These are phyloP conservation scores for Drosophila elegans DNA, from an alignment of 1,140 invertebrate species.

Conservation along the genomic window DNA sequence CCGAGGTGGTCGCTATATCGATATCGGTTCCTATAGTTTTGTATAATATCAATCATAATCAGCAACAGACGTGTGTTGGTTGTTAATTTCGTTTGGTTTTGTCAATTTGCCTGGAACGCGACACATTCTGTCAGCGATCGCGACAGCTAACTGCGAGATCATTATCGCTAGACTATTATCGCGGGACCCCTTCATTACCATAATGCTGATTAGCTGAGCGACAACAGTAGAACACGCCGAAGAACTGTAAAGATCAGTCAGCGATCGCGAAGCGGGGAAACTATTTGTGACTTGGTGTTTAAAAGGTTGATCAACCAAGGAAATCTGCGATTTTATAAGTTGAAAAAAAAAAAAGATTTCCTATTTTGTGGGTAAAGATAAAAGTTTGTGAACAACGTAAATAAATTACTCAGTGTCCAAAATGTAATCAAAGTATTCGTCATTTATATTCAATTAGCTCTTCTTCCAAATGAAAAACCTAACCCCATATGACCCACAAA, in stretches of 20 bases:
- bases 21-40: constrained; percentile 11
- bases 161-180: constrained; percentile 63
- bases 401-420: too few species aligned
- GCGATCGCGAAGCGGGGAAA: neutral
- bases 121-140: constrained; percentile 35
- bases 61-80: constrained; percentile 39
- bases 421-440: too few species aligned
- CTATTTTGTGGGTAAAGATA: too few species aligned
- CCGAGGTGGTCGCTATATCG: constrained; percentile 18
- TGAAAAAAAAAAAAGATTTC: too few species aligned
- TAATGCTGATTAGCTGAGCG: constrained; percentile 18
- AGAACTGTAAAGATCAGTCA: constrained; percentile 18
- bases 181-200: constrained; percentile 35
- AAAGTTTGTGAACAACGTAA: too few species aligned
- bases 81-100: constrained; percentile 56
- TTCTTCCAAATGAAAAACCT: neutral
- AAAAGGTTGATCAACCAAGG: neutral
- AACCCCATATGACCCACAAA: constrained; percentile 1
- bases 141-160: constrained; percentile 40
- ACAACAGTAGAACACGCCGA: neutral
- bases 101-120: constrained; percentile 24
- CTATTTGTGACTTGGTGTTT: neutral
- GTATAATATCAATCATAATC: constrained; percentile 54
- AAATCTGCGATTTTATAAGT: too few species aligned
- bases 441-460: too few species aligned